A percentile compares a stretch with the other conserved stretches of the same genome.
These are phyloP conservation scores for Chaetogeoica ovagalla DNA, from an alignment of 2,888 invertebrate genomes.

Conservation along the genomic window DNA sequence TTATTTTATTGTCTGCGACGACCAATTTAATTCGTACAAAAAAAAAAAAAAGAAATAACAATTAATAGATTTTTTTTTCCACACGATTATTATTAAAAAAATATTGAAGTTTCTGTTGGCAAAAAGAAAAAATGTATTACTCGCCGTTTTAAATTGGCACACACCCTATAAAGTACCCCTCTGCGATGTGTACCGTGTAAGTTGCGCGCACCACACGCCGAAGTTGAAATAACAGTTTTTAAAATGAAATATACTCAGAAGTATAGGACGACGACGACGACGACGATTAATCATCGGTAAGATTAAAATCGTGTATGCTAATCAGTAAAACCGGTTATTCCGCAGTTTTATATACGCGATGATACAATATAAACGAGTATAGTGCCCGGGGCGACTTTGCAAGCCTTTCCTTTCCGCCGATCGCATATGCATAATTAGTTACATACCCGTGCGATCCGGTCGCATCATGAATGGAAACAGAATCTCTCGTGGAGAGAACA, in stretches of 20 bases:
- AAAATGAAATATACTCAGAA: conserved; percentile 1
- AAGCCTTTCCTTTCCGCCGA: conserved; percentile 22
- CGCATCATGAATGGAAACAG: conserved; percentile 39
- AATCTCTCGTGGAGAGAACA: conserved; percentile 6
- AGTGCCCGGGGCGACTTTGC: conserved; percentile 5
- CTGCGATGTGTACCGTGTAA: too few species aligned
- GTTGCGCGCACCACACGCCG: background rate
- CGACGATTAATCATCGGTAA: conserved; percentile 45
- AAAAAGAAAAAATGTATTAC: too few species aligned
- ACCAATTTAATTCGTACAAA: too few species aligned
- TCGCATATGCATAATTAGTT: conserved; percentile 11
- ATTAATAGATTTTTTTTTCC: too few species aligned
- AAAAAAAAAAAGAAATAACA: too few species aligned
- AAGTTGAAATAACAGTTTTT: conserved; percentile 1
- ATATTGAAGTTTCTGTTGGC: too few species aligned
- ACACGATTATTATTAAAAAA: too few species aligned
- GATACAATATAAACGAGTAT: conserved; percentile 5
- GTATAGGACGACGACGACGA: background rate
- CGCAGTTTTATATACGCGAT: background rate
- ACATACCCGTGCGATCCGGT: background rate
- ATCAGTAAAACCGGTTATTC: conserved; percentile 35
- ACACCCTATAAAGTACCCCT: too few species aligned
- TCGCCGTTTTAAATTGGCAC: too few species aligned
- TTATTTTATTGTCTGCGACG: too few species aligned
- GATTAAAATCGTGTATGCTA: conserved; percentile 47